Base-by-base conservation (phyloP, 1,140 invertebrate species). In the Dendroctonus ponderosae region DNA sequence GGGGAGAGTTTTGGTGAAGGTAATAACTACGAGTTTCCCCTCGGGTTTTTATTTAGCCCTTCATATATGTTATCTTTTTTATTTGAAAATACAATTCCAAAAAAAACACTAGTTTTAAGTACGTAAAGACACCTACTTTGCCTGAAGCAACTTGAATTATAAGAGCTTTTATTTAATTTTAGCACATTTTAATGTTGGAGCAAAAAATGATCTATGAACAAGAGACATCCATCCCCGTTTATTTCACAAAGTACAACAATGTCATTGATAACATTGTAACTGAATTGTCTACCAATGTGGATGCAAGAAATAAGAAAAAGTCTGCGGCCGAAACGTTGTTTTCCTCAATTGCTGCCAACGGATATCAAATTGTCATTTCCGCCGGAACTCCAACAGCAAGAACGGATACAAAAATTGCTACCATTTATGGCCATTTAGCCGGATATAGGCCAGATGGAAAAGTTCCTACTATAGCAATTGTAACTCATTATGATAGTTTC, bases 401-500 rank as follows among this genome's bases (percentile, higher is more conserved):
- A 71, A 80, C 85, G 65, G 93, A 97, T 72, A 86, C 91, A 57
- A 91, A 92, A 78, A 85, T 96, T 42, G 85, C 89, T 5, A 93
- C 91, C 41, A 81, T 94, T 62, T 86, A 97, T 81, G 95, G 93
- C 14, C 93, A 94, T 79, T 80, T 99, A 51, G 81, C 88, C 53
- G 93, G 92, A 0, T 86, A 86, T 73, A 92, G 91, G 62, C 81
- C 83, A 8, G 88, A 89, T 74, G 90, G 90, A 66, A 92, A 92
- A 79, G 75, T 82, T 3, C 93, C 94, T 41, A 94, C 93, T 9
- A 89, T 98, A 69, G 86, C 92, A 2, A 81, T 99, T 70, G 92
- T 96, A 14, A 91, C 96, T 5, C 92, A 98, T 83, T 96, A 98
- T 75, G 96, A 99, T 77, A 89, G 92, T 39, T 89, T 90, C 77